Evolutionary conservation across 1,140 invertebrate species (phyloP).

Genomic region (Andricus grossulariae): DNA sequence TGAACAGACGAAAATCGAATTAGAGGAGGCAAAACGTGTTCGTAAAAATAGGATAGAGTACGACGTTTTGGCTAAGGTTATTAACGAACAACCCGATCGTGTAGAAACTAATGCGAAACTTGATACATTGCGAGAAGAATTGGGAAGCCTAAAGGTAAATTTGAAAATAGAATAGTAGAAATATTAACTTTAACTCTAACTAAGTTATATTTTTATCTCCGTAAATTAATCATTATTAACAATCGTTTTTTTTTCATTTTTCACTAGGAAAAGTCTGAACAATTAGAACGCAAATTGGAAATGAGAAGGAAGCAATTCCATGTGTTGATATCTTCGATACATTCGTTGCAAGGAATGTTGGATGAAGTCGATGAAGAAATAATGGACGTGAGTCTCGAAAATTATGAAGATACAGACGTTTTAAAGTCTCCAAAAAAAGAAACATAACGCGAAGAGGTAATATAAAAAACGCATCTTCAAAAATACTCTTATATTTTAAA

Average conservation of each 20-base stretch:
- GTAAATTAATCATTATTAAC: background rate
- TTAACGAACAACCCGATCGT: conserved; percentile 92
- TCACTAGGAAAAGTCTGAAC: conserved; percentile 81
- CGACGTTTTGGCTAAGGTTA: conserved; percentile 93
- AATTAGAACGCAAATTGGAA: conserved; percentile 86
- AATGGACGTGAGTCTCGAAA: conserved; percentile 79
- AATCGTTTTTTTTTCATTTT: conserved; percentile 44
- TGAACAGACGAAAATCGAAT: conserved; percentile 83
- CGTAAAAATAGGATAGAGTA: conserved; percentile 95
- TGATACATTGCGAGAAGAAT: conserved; percentile 84
- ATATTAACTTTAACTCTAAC: no score
- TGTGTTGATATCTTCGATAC: conserved; percentile 88
- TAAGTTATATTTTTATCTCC: background rate
- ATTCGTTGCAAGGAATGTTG: conserved; percentile 84
- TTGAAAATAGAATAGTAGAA: background rate
- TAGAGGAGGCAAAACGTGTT: conserved; percentile 87
- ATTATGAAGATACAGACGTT: conserved; percentile 68
- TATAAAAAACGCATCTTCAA: background rate
- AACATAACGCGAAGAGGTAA: conserved; percentile 32
- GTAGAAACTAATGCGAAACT: conserved; percentile 88
- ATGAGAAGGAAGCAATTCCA: conserved; percentile 91
- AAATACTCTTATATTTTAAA: conserved; percentile 18
- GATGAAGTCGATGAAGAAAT: conserved; percentile 81
- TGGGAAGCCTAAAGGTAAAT: conserved; percentile 79
- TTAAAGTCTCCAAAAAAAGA: conserved; percentile 53